phyloP scores from a whole-genome alignment of 2,888 invertebrate genomes.

The Myopa tessellatipennis region DNA sequence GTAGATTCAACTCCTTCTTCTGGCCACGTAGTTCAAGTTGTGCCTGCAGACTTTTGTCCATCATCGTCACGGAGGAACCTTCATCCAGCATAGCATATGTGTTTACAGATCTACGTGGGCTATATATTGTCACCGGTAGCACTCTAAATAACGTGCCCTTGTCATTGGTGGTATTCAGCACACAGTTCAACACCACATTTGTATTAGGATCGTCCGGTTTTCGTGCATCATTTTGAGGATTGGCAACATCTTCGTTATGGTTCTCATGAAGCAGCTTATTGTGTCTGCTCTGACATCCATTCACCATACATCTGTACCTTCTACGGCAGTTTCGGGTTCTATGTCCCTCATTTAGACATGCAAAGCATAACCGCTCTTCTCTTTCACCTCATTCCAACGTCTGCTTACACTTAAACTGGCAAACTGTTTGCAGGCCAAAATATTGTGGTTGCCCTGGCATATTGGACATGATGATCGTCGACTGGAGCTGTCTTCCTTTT shows the following conservation, averaged over 20 bases:
- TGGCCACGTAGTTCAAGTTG: neutral
- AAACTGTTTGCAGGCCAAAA: neutral
- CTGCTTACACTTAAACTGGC: neutral
- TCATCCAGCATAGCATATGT: neutral
- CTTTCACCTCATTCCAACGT: neutral
- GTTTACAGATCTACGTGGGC: neutral
- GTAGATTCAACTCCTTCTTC: constrained; percentile 3
- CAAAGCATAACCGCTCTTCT: neutral
- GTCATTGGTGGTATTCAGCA: no score
- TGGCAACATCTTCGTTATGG: no score
- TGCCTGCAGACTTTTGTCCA: neutral
- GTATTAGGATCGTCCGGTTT: no score
- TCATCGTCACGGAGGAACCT: constrained; percentile 3
- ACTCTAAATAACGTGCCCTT: no score
- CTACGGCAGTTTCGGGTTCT: neutral
- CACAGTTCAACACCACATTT: no score
- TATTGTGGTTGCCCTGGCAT: neutral
- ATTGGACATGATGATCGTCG: neutral
- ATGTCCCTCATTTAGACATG: neutral
- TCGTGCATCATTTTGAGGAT: no score
- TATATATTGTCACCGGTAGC: constrained; percentile 1
- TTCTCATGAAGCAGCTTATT: neutral
- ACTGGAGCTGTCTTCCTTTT: neutral
- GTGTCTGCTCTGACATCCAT: no score
- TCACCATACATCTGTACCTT: neutral